Base-by-base conservation (phyloP, 2,797 vertebrate species). In the Acestrorhynchus altus region DNA sequence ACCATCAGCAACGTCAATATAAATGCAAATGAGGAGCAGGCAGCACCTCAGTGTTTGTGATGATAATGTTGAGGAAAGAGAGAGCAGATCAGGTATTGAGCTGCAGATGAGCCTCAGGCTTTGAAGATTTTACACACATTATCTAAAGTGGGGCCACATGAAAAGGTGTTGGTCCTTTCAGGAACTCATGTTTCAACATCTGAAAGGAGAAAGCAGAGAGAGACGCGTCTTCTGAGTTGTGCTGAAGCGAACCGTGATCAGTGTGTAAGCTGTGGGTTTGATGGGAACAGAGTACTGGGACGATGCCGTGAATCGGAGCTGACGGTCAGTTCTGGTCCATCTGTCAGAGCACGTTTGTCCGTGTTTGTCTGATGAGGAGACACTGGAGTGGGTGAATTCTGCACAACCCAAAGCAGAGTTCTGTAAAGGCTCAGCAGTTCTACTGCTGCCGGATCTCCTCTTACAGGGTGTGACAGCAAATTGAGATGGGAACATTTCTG, bases 41-140 rank as follows among this genome's bases (percentile, higher is more conserved):
- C 78, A 75, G 80, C 72, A 11, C 68, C 22, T 54, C 52, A 22
- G 85, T 85, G 85, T 87, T 90, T 88, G 85, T 91, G 83, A 91
- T 91, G 89, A 88, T 90, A 90, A 90, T 90, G 87, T 83, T 84
- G 86, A 83, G 77, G 60, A 84, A 77, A 84, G 86, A 85, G 86
- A 78, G 79, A 79, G 69, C 78, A 76, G 86, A 77, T 86, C 74
- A 83, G 83, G 76, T 79, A 84, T 81, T 82, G 83, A 85, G 85
- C 88, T 83, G 80, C 79, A 84, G 81, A 88, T 88, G 86, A 88
- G 77, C 78, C 46, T 56, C 54, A 16, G 71, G 85, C 89, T 89
- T 88, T 89, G 86, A 89, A 90, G 85, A 89, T 89, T 86, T 83
- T 79, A 87, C 70, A 72, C 81, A 70, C 83, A 86, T 88, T 86